These are phyloP conservation scores for Acipenser oxyrinchus DNA, from an alignment of 2,797 vertebrate genomes.

Conservation along the genomic window DNA sequence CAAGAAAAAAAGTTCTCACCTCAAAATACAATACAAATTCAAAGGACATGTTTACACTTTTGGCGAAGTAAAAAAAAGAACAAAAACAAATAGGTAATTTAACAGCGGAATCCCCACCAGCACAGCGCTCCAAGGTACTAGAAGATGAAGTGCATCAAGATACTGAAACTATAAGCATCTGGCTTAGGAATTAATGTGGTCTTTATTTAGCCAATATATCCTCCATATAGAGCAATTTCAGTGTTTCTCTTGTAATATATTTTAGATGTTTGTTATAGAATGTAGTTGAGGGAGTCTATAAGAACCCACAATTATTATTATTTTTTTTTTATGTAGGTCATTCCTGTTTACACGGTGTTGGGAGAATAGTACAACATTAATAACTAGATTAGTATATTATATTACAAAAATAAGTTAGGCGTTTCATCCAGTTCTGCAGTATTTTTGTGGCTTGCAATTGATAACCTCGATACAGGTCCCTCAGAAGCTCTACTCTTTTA, in stretches of 20 bases:
- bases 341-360: neutral
- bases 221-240: slow-evolving; percentile 30
- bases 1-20: too few species aligned
- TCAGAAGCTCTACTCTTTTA: neutral
- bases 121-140: slow-evolving; percentile 33
- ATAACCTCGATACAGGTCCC: too few species aligned
- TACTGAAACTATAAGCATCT: slow-evolving; percentile 41
- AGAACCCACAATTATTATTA: neutral
- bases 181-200: neutral
- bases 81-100: slow-evolving; percentile 42
- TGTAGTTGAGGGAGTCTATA: neutral
- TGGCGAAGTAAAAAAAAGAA: neutral
- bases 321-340: neutral
- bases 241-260: neutral
- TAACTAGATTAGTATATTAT: too few species aligned
- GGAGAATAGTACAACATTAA: neutral
- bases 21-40: too few species aligned
- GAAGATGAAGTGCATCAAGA: slow-evolving; percentile 45
- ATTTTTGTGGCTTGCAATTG: too few species aligned
- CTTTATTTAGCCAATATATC: slow-evolving; percentile 37
- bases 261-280: neutral
- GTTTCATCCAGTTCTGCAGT: too few species aligned
- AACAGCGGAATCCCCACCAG: slow-evolving; percentile 46
- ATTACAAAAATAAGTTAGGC: too few species aligned
- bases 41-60: slow-evolving; percentile 14